A percentile compares a stretch with the other conserved stretches of the same genome.
Conservation (phyloP, 2,888 invertebrate genomes). For the Luffia ferchaultella region DNA sequence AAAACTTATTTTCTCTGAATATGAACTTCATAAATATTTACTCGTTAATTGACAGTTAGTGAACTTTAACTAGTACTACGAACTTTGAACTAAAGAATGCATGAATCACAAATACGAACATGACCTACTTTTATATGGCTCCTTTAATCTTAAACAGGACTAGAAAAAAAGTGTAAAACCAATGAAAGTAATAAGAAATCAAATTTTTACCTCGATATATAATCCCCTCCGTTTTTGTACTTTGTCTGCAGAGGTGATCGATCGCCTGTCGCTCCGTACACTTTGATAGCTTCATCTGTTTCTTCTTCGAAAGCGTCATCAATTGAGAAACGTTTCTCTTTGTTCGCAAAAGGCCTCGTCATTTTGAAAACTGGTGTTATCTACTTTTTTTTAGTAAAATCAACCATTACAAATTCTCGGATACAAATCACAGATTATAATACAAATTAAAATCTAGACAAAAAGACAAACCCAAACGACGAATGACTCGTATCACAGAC, state of each 20-base stretch:
- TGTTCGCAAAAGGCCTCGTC: constrained; percentile 57
- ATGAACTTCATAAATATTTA: background rate
- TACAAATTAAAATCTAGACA: no score
- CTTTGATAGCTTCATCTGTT: constrained; percentile 82
- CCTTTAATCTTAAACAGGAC: background rate
- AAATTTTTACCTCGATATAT: constrained; percentile 36
- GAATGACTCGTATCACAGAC: no score
- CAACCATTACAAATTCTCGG: no score
- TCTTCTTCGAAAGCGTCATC: constrained; percentile 89
- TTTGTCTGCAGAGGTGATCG: constrained; percentile 70
- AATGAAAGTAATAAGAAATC: constrained; percentile 1
- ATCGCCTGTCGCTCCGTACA: constrained; percentile 80
- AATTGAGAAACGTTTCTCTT: constrained; percentile 78
- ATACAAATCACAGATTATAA: no score
- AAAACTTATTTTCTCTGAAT: background rate
- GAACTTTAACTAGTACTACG: background rate
- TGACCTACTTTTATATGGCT: constrained; percentile 20
- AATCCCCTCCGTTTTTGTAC: constrained; percentile 52
- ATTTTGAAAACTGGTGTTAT: constrained; percentile 45
- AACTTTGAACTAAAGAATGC: background rate
- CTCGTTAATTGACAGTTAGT: background rate
- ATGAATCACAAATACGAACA: background rate
- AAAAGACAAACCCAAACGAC: no score
- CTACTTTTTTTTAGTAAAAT: no score
- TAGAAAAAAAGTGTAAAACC: constrained; percentile 11